Conservation (phyloP, 1,140 invertebrate genomes). For the Brachionus paranguensis region DNA sequence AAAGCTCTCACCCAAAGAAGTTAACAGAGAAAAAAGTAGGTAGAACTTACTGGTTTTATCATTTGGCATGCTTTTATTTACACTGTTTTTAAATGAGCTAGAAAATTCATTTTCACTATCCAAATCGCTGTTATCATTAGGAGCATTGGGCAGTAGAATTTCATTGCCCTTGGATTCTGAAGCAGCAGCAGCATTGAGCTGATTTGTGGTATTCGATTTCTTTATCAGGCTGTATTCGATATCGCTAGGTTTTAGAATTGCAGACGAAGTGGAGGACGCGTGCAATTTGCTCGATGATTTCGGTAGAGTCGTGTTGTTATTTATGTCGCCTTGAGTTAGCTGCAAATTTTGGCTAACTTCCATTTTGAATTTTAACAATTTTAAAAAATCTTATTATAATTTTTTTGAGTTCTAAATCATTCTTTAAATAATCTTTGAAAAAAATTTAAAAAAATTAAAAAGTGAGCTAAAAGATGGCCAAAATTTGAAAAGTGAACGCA, state of each 20-base stretch:
- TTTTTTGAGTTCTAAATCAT: neutral
- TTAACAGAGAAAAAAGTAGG: neutral
- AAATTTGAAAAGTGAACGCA: neutral
- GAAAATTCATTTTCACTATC: neutral
- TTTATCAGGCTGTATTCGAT: neutral
- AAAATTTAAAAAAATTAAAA: neutral
- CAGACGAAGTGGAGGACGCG: neutral
- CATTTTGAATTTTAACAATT: neutral
- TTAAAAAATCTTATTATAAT: neutral
- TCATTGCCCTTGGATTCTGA: neutral
- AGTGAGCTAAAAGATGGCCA: neutral
- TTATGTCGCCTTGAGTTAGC: conserved; percentile 22
- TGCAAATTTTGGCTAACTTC: neutral
- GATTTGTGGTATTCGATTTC: neutral
- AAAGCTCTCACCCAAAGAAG: neutral
- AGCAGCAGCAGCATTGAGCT: neutral
- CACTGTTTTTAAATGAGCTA: neutral
- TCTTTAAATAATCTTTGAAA: neutral
- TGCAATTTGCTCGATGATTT: neutral
- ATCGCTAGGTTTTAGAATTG: neutral
- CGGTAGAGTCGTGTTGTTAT: neutral
- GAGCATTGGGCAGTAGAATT: neutral
- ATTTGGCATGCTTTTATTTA: neutral
- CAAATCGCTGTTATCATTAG: neutral
- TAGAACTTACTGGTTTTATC: neutral